A percentile compares a stretch with the other conserved stretches of the same genome.
Evolutionary conservation across 2,888 invertebrate genomes (phyloP).

Genomic region (Bibio marci): DNA sequence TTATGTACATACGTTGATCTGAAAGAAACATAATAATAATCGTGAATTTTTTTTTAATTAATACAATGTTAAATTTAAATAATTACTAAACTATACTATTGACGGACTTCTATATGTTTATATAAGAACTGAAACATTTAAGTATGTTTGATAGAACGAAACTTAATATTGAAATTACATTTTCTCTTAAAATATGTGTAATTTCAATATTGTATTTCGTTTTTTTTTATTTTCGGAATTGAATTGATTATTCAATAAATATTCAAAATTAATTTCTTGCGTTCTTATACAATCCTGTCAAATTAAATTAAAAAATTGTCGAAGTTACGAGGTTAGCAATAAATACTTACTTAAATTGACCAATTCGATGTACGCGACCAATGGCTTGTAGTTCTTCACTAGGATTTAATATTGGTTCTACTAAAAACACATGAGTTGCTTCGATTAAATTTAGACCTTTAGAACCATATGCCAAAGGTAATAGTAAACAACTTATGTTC

Average conservation of each 20-base stretch:
- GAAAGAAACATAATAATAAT: slow-evolving; percentile 1
- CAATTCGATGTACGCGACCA: slow-evolving; percentile 61
- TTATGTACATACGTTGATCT: slow-evolving; percentile 49
- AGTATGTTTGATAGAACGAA: background rate
- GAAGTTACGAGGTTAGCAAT: too few species aligned
- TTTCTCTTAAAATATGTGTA: background rate
- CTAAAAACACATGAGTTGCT: slow-evolving; percentile 58
- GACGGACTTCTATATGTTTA: too few species aligned
- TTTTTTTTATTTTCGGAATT: too few species aligned
- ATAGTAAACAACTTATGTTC: slow-evolving; percentile 39
- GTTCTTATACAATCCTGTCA: slow-evolving; percentile 19
- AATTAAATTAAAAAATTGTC: background rate
- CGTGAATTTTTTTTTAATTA: too few species aligned
- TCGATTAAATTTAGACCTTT: slow-evolving; percentile 65
- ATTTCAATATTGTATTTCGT: background rate
- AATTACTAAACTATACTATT: too few species aligned
- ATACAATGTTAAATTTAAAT: too few species aligned
- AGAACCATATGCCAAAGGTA: slow-evolving; percentile 49
- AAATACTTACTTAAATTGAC: slow-evolving; percentile 44
- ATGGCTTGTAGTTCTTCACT: slow-evolving; percentile 61
- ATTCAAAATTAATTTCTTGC: too few species aligned
- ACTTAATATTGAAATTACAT: background rate
- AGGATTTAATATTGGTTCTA: slow-evolving; percentile 56
- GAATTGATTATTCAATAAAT: background rate
- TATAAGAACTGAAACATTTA: background rate